phyloP scores from a whole-genome alignment of 2,113 vertebrate genomes.

The Bubalus kerabau region DNA sequence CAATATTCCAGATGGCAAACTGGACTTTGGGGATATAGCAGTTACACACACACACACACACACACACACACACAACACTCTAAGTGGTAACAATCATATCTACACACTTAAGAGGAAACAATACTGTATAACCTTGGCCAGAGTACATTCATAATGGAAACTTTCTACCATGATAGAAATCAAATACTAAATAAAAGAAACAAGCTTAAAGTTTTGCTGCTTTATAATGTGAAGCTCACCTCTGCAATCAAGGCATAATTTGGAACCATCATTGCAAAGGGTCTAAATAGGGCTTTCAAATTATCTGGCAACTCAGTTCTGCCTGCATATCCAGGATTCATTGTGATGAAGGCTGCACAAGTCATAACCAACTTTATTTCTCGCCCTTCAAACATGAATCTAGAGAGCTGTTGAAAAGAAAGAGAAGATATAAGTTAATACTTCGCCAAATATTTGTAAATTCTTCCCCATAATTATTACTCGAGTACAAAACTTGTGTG shows the following conservation, averaged over 20 bases:
- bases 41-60: not conserved
- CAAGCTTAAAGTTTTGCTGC: not conserved
- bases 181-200: not conserved
- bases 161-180: not conserved
- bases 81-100: not conserved
- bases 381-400: slow-evolving; percentile 90
- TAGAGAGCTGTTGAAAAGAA: slow-evolving; percentile 79
- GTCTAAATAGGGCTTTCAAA: slow-evolving; percentile 90
- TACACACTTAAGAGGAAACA: not conserved
- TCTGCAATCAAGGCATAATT: slow-evolving; percentile 92
- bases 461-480: slow-evolving; percentile 80
- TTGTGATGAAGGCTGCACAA: slow-evolving; percentile 91
- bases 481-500: not conserved
- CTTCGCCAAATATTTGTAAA: not conserved
- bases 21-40: not conserved
- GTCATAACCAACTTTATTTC: slow-evolving; percentile 90
- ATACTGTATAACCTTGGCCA: not conserved
- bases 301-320: slow-evolving; percentile 91
- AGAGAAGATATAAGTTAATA: not conserved
- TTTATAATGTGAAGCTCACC: slow-evolving; percentile 71
- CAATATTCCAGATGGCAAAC: not conserved
- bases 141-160: not conserved
- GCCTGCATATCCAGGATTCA: slow-evolving; percentile 93
- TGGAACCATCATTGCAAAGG: slow-evolving; percentile 92
- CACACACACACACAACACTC: not conserved